Base-by-base conservation (phyloP, 2,113 vertebrate species). In the Athene cunicularia region DNA sequence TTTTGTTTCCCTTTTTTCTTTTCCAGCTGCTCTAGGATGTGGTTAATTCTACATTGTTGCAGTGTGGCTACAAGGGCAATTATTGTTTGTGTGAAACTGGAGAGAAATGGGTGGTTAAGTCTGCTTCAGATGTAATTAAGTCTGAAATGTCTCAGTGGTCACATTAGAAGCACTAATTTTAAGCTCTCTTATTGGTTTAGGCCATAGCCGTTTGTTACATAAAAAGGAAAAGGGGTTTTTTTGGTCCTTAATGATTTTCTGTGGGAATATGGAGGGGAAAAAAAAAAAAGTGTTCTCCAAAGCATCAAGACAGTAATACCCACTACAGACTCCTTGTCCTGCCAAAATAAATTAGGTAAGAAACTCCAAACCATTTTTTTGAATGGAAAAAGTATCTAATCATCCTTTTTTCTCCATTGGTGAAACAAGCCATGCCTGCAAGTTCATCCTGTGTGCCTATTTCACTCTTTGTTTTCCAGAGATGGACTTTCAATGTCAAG, bases 51-150 rank as follows among this genome's bases (percentile, higher is more conserved):
- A 24, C 77, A 86, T 0, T 37, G 82, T 64, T 93, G 85, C 72
- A 58, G 35, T 91, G 91, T 0, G 67, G 96, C 87, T 71, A 55
- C 52, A 73, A 30, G 15, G 39, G 50, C 87, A 88, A 95, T 96
- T 94, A 95, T 3, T 84, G 66, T 64, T 93, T 92, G 89, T 62
- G 86, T 96, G 94, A 96, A 95, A 93, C 80, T 88, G 76, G 68
- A 95, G 88, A 92, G 85, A 90, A 96, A 76, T 90, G 74, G 74
- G 76, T 96, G 87, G 88, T 97, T 97, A 91, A 58, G 86, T 72
- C 83, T 93, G 63, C 68, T 70, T 93, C 94, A 93, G 21, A 67
- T 92, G 85, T 97, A 96, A 97, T 95, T 97, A 97, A 96, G 90
- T 80, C 87, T 95, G 87, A 93, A 94, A 89, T 86, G 94, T 93